Percentiles rank a stretch among this genome's conserved stretches.
Evolutionary conservation across 2,113 vertebrate genomes (phyloP).

Genomic region (Prionailurus bengalensis): DNA sequence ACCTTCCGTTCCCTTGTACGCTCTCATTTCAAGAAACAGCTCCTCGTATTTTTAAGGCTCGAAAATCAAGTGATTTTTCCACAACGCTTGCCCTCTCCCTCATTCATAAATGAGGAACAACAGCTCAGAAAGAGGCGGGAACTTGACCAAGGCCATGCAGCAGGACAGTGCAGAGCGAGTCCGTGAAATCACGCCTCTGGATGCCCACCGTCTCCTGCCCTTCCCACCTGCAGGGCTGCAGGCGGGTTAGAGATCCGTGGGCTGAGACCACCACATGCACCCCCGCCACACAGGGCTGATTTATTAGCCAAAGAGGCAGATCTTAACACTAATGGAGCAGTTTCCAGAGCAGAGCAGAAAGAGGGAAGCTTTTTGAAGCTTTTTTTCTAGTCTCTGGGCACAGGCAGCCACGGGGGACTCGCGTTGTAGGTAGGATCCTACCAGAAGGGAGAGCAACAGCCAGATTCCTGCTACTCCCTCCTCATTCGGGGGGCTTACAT

Average conservation of each 20-base stretch:
- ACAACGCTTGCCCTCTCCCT: not conserved
- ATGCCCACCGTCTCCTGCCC: not conserved
- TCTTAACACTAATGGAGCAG: not conserved
- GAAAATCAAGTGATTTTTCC: not conserved
- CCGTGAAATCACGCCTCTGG: not conserved
- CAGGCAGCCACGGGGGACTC: not conserved
- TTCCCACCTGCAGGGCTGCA: too few relatives aligned
- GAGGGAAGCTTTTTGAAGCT: not conserved
- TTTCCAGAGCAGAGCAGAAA: not conserved
- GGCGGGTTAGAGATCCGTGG: not conserved
- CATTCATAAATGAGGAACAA: not conserved
- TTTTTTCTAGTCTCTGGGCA: not conserved
- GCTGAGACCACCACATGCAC: fast-evolving
- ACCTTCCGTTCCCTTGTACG: not conserved
- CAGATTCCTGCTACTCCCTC: not conserved
- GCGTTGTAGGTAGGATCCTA: not conserved
- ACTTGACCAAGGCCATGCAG: not conserved
- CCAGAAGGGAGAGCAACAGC: not conserved
- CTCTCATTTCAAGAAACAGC: not conserved
- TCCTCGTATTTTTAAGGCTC: not conserved
- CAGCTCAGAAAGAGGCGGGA: not conserved
- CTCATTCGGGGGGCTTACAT: fast-evolving
- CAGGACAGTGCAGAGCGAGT: fast-evolving
- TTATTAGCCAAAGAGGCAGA: not conserved
- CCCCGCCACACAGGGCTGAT: not conserved